Base-by-base conservation (phyloP, 2,797 vertebrate genomes). In the Mus caroli region DNA sequence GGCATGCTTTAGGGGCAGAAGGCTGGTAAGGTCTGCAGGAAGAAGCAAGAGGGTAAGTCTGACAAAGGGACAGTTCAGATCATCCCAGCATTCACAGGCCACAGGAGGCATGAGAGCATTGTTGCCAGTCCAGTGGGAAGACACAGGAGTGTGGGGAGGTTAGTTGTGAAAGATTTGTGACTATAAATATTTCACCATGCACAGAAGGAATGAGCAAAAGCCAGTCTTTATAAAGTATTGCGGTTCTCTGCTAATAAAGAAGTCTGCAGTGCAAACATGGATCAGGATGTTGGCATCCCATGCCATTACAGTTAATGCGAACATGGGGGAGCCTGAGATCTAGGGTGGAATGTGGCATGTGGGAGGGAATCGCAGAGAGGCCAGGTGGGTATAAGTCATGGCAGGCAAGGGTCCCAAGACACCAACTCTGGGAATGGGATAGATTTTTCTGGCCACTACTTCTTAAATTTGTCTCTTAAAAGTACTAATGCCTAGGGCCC, bases 381-480 rank as follows among this genome's bases (percentile, higher is more conserved):
- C 11, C 40, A n/a, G 58, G 88, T 2, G 75, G 76, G 15, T n/a
- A 9, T 2, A 1, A 97, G 13, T 24, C 43, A 76, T 1, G 15
- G 43, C 34, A 69, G 62, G 2, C 13, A 1, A 69, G 64, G 11
- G 13, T 20, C 4, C 40, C 62, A 54, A 85, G 15, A 78, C 62
- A 43, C 60, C 26, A 77, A n/a, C 14, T 93, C 88, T 76, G 9
- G n/a, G 7, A 87, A 90, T 0, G 28, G 17, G 78, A 80, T 50
- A 64, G 62, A 75, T 93, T 96, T 86, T 95, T 50, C 54, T 80
- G 58, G 56, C 40, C 37, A 94, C 85, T 52, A 17, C 31, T 54
- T 93, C 37, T 90, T 73, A 89, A 85, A 34, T 82, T 58, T 83
- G n/a, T 46, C 77, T 93, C 73, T 94, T 94, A 88, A 97, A 94